Base-by-base conservation (phyloP, 2,888 invertebrate species). In the Bibio marci region DNA sequence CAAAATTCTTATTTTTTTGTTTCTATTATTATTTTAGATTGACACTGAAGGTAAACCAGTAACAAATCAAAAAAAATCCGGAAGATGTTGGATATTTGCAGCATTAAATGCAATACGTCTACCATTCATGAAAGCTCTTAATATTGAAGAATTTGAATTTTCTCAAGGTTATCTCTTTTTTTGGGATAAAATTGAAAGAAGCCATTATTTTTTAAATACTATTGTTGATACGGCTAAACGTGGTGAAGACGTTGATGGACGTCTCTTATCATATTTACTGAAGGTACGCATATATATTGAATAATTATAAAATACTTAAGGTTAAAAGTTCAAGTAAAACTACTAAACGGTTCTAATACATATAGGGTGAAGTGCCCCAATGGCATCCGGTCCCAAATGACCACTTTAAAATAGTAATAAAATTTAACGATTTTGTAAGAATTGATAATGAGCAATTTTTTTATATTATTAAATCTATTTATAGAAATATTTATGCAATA, bases 1-100 rank as follows among this genome's bases (percentile, higher is more conserved):
- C n/a, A n/a, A n/a, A n/a, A n/a, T n/a, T n/a, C n/a, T n/a, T n/a
- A n/a, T n/a, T n/a, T n/a, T n/a, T n/a, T n/a, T n/a, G n/a, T n/a
- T n/a, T n/a, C n/a, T n/a, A n/a, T n/a, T n/a, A n/a, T n/a, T 7
- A n/a, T n/a, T n/a, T n/a, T n/a, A n/a, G n/a, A n/a, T n/a, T n/a
- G n/a, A n/a, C n/a, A n/a, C n/a, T n/a, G 88, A 88, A 63, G 85
- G 75, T 12, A 90, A 90, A 56, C 91, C 91, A 22, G 67, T 87
- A 41, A 85, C 87, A 2, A 80, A 90, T 58, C 91, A 91, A 58
- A 86, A 85, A 55, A 78, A 69, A 51, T 80, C 82, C 0, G 90
- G 90, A 0, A 68, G 88, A 22, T 91, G 91, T 58, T 91, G 91
- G 91, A 66, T 90, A 32, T 91, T 90, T 60, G 88, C 91, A 0